Evolutionary conservation across 2,797 vertebrate species (phyloP), one percentile per base, ranked within the genome.

Genomic region (Intellagama lesueurii): DNA sequence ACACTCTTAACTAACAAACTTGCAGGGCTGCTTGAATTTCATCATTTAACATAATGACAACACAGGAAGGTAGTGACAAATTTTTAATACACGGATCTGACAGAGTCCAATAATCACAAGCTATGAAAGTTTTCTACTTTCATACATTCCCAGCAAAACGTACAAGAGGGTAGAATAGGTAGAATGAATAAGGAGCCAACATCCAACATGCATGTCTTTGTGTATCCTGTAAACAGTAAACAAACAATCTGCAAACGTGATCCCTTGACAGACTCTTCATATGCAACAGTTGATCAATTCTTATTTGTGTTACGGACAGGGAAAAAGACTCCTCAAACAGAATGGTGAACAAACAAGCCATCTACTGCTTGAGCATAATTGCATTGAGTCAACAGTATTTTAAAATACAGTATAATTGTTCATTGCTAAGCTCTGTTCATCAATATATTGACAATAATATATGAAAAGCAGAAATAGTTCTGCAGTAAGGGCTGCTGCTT

Each of bases 391-490:
- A 64, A 81, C 19, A 80, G 28, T 35, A 81, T 82, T 86, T 82
- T 82, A 11, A 68, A 75, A 77, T 47, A 83, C 16, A 77, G 19
- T n/a, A 32, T n/a, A 68, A 8, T 69, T 86, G 72, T 7, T 40
- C 32, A 82, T 16, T 4, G 44, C 22, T 75, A 24, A 68, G 44
- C 88, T 84, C 86, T 91, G 40, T 70, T 78, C 94, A 95, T 83
- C 88, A 94, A 92, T 40, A 92, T 86, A 49, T 22, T 24, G 26
- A 47, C 26, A 83, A 8, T 79, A 72, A 60, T 8, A 85, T 44
- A 81, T 47, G 68, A 32, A 66, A 85, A 81, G 22, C 30, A 6
- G 9, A 26, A 12, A 72, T 24, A 60, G 86, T 91, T 70, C 83
- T 86, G 49, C 0, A 0, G 93, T 89, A 91, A 91, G 70, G 91